Base-by-base conservation (phyloP, 2,797 vertebrate genomes). In the Spheniscus humboldti region DNA sequence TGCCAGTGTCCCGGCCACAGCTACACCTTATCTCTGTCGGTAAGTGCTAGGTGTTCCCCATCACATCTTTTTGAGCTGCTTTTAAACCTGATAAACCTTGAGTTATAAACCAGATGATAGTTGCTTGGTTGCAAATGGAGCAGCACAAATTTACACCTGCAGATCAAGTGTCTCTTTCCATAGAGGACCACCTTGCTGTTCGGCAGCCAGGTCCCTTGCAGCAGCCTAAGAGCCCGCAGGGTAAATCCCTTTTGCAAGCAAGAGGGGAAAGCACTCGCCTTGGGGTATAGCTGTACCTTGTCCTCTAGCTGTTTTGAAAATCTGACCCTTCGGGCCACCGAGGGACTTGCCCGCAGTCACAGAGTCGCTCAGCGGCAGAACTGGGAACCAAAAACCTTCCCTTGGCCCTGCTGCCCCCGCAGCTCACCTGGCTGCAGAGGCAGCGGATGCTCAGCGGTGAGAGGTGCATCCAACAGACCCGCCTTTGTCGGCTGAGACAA, bases 401-500 rank as follows among this genome's bases (percentile, higher is more conserved):
- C 10, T 4, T 0, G n/a, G 50, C 43, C 62, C 47, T 37, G 2
- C 77, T 22, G 88, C 47, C 60, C 86, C 55, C 27, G 0, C 73
- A 33, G 92, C 94, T 94, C 92, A 95, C 96, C 95, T 96, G 96
- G 93, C 94, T 20, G 85, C 79, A 31, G 75, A 48, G 69, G 55
- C 25, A 14, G 64, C 3, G 48, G 87, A 7, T 62, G 92, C 94
- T 35, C n/a, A 6, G 84, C 25, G 8, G 64, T 2, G 15, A 87
- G 92, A 95, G 96, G 92, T 86, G 73, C 95, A 55, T 20, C 88
- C 90, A 86, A 96, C 95, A 97, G 92, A 95, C 85, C 85, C 25
- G 69, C 83, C 94, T 97, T 96, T 96, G 96, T 97, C 41, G 23
- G 75, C 90, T n/a, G 55, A 94, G 82, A 96, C 96, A 96, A 96